Conservation (phyloP, 2,888 invertebrate genomes). For the Azorinus chamasolen region DNA sequence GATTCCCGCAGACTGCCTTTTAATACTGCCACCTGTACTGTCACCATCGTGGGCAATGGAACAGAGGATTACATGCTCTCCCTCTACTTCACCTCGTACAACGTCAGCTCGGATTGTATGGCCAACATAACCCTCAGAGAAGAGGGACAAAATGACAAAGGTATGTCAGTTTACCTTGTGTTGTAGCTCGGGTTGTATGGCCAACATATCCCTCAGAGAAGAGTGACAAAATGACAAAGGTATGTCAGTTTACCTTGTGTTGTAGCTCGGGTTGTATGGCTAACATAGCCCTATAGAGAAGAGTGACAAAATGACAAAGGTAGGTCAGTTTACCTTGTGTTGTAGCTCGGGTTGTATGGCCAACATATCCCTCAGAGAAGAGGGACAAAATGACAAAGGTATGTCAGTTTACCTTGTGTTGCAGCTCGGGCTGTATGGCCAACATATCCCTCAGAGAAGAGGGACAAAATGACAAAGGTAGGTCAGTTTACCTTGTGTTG, state of each 20-base stretch:
- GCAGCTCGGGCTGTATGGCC: conserved; percentile 31
- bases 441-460: conserved; percentile 21
- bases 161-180: too few species aligned
- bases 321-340: too few species aligned
- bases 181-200: conserved; percentile 30
- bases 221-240: background rate
- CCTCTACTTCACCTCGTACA: conserved; percentile 42
- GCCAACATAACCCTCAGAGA: conserved; percentile 29
- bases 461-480: background rate
- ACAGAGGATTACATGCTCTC: conserved; percentile 37
- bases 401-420: too few species aligned
- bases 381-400: too few species aligned
- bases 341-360: too few species aligned
- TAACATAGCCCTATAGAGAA: too few species aligned
- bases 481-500: too few species aligned
- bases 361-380: too few species aligned
- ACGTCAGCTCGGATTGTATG: conserved; percentile 30
- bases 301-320: too few species aligned
- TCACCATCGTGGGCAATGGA: conserved; percentile 40
- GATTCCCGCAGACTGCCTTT: conserved; percentile 16
- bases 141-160: background rate
- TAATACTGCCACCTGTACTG: conserved; percentile 17
- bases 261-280: too few species aligned
- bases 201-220: conserved; percentile 22
- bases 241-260: too few species aligned